Base-by-base conservation (phyloP, 2,888 invertebrate genomes). In the Clivina fossor region DNA sequence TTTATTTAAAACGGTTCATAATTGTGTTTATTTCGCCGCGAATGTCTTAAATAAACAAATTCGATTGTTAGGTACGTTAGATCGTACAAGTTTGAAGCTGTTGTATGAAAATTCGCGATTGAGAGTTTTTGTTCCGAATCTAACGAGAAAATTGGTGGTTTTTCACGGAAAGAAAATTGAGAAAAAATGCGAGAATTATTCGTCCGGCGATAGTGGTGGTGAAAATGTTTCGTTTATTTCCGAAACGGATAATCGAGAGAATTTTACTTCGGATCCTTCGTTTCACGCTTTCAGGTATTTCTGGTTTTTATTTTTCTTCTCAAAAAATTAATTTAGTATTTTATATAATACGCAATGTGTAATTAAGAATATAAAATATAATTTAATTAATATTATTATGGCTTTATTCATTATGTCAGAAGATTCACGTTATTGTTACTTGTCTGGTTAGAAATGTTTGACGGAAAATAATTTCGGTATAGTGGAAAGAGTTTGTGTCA, bases 191-290 rank as follows among this genome's bases (percentile, higher is more conserved):
- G 77, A 77, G 46, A 68, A 69, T 0, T 74, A 72, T 16, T 58
- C 56, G 0, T 40, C 40, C 9, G 66, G 59, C 2, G 28, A 71
- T 64, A 67, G 59, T 2, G 28, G 71, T 64, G 55, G 59, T 43
- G 62, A 80, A 8, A 86, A 87, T 62, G 89, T 94, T 0, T 86
- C 86, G 61, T 94, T 92, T 68, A 90, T 90, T 69, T 80, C 83
- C 1, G 93, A 94, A 58, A 91, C 90, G 0, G 94, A 94, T 66
- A 90, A 90, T 48, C 77, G 82, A 2, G 84, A 86, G 28, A 90
- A 92, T 68, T 95, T 94, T 68, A 85, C 90, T 0, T 80, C 80
- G 0, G 78, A 82, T 30, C 69, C 76, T 4, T 84, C 88, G 43
- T 93, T 93, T 67, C 81, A 84, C 30, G 80, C 83, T 16, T 94